Evolutionary conservation across 2,113 vertebrate species (phyloP).

Genomic region (Vicugna pacos): DNA sequence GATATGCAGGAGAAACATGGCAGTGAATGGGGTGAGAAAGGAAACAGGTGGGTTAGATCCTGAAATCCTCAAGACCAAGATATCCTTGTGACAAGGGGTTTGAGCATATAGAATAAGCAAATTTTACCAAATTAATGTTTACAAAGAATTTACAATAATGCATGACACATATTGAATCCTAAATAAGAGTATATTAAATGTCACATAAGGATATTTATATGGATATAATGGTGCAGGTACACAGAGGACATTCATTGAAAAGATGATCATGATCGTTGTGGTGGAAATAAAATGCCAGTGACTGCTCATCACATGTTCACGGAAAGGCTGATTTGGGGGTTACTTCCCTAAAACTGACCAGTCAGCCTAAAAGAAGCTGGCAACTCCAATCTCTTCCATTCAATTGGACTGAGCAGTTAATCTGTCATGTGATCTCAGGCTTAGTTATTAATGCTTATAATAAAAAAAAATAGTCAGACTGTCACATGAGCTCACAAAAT

Average conservation of each 20-base stretch:
- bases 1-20: background rate
- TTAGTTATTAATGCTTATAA: conserved; percentile 77
- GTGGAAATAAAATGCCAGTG: background rate
- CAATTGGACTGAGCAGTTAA: conserved; percentile 60
- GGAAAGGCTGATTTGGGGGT: background rate
- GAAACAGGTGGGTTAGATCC: background rate
- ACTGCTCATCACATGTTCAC: background rate
- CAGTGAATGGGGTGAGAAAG: background rate
- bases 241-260: background rate
- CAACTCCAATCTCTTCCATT: background rate
- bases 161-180: background rate
- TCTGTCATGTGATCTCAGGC: conserved; percentile 69
- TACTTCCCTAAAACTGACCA: background rate
- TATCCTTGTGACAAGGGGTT: background rate
- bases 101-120: background rate
- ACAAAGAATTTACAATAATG: background rate
- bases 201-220: background rate
- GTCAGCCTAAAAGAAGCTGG: background rate
- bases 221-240: background rate
- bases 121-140: conserved; percentile 25
- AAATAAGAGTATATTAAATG: background rate
- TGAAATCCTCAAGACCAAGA: background rate
- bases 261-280: background rate
- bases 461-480: conserved; percentile 74
- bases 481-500: conserved; percentile 77